Conservation (phyloP, 2,113 vertebrate species). For the Dendropsophus ebraccatus region DNA sequence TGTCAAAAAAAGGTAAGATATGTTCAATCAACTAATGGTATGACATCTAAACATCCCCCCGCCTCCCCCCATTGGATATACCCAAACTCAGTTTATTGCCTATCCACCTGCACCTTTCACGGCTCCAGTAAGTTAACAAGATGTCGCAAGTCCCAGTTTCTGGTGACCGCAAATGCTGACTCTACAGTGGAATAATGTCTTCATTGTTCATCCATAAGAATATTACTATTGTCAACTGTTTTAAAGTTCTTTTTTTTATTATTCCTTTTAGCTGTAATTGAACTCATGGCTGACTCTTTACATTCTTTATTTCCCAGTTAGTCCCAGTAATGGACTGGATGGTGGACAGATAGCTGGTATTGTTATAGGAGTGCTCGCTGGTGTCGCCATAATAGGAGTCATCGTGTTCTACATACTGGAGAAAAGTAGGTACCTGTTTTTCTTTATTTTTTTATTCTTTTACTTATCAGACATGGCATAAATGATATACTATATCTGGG, state of each 20-base stretch:
- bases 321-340: background rate
- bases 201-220: too few species aligned
- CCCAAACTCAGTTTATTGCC: too few species aligned
- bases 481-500: background rate
- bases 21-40: background rate
- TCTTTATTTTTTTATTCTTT: background rate
- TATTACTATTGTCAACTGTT: too few species aligned
- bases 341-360: conserved; percentile 8
- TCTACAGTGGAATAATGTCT: too few species aligned
- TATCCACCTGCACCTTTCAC: too few species aligned
- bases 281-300: background rate
- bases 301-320: background rate
- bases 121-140: too few species aligned
- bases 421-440: conserved; percentile 9
- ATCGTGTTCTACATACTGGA: background rate
- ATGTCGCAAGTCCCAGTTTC: too few species aligned
- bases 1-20: background rate
- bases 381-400: background rate
- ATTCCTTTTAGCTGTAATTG: background rate
- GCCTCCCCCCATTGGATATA: too few species aligned
- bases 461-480: background rate
- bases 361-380: conserved; percentile 11
- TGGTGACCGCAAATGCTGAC: too few species aligned
- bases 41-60: too few species aligned
- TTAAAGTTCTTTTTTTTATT: too few species aligned